Percentiles rank a stretch among this genome's conserved stretches.
phyloP scores from a whole-genome alignment of 2,113 vertebrate genomes.

The Caloenas nicobarica region DNA sequence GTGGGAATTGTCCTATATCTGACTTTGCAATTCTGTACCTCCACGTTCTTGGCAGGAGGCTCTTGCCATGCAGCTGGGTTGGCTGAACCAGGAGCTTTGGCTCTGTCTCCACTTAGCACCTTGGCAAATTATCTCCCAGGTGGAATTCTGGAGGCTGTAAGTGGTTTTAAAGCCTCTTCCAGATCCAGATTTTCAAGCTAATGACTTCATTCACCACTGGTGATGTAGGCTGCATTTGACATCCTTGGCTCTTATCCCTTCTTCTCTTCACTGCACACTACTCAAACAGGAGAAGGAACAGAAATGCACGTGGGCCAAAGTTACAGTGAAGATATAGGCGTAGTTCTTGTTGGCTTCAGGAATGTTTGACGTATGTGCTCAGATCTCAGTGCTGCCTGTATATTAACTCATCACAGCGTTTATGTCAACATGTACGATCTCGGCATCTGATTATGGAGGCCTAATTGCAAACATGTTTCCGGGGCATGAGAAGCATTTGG shows the following conservation, averaged over 20 bases:
- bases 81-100: conserved; percentile 40
- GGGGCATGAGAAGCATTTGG: not conserved
- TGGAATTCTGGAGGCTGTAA: conserved; percentile 39
- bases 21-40: conserved; percentile 35
- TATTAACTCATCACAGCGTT: not conserved
- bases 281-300: not conserved
- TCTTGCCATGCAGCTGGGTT: conserved; percentile 45
- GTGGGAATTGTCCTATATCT: conserved; percentile 23
- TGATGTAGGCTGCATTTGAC: not conserved
- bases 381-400: not conserved
- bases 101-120: conserved; percentile 51
- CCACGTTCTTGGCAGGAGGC: not conserved
- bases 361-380: not conserved
- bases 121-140: conserved; percentile 61
- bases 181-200: conserved; percentile 37
- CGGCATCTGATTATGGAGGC: not conserved
- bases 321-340: not conserved
- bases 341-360: not conserved
- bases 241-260: not conserved
- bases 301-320: not conserved
- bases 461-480: not conserved
- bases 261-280: not conserved
- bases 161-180: conserved; percentile 43
- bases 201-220: conserved; percentile 47
- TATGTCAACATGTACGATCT: not conserved